Evolutionary conservation across 1,140 invertebrate species (phyloP).

Genomic region (Drosophila athabasca): DNA sequence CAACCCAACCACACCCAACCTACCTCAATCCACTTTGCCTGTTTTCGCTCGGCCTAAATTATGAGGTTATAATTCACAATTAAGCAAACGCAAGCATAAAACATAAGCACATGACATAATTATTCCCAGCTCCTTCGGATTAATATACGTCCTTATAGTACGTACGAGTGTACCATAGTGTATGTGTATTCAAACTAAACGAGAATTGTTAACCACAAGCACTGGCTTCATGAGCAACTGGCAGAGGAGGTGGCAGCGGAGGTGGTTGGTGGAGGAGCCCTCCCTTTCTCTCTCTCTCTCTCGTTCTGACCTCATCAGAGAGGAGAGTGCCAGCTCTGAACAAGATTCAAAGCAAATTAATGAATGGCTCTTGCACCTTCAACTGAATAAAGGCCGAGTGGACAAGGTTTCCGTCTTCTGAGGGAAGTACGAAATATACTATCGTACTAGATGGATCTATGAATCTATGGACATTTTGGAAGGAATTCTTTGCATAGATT

Average conservation of each 20-base stretch:
- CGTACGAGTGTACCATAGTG: constrained; percentile 39
- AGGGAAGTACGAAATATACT: constrained; percentile 15
- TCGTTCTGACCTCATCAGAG: constrained; percentile 51
- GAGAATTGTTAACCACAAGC: constrained; percentile 7
- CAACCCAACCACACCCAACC: constrained; percentile 17
- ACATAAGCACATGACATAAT: constrained; percentile 75
- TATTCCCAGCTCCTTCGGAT: constrained; percentile 45
- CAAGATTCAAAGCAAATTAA: constrained; percentile 63
- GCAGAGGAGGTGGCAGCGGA: constrained; percentile 12
- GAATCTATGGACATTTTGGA: too few species aligned
- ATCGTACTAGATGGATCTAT: background rate
- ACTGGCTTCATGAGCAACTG: too few species aligned
- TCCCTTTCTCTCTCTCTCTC: background rate
- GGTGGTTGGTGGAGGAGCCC: background rate
- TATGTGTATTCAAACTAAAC: constrained; percentile 34
- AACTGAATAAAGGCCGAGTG: constrained; percentile 5
- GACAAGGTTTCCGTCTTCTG: constrained; percentile 29
- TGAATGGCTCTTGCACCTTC: constrained; percentile 47
- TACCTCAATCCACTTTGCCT: constrained; percentile 11
- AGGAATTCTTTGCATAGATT: too few species aligned
- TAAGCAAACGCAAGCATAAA: constrained; percentile 77
- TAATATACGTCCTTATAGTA: constrained; percentile 42
- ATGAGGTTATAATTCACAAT: constrained; percentile 78
- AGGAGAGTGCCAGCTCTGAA: constrained; percentile 27
- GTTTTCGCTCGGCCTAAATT: constrained; percentile 52